Evolutionary conservation across 2,113 vertebrate genomes (phyloP).

Genomic region (Spea multiplicata): DNA sequence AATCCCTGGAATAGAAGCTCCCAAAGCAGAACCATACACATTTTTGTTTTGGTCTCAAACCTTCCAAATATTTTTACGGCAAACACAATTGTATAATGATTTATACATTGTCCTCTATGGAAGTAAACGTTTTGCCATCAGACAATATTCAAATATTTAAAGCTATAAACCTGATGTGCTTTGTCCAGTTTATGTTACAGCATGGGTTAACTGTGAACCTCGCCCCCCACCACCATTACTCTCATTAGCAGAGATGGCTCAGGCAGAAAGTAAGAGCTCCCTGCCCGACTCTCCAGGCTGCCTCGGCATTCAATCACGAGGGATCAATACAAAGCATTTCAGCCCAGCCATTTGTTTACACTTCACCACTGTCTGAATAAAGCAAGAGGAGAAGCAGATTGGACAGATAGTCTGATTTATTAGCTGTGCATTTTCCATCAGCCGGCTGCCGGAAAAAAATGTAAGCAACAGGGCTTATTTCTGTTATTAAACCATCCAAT

Average conservation of each 20-base stretch:
- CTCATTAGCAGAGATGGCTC: slow-evolving; percentile 27
- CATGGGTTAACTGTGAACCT: not conserved
- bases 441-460: slow-evolving; percentile 15
- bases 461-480: slow-evolving; percentile 3
- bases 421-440: slow-evolving; percentile 21
- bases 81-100: too few relatives aligned
- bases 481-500: slow-evolving; percentile 25
- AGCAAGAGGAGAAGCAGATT: slow-evolving; percentile 33
- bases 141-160: too few relatives aligned
- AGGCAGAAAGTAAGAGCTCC: slow-evolving; percentile 5
- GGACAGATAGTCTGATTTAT: slow-evolving; percentile 39
- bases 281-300: slow-evolving; percentile 7
- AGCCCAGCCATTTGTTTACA: slow-evolving; percentile 40
- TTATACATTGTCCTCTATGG: too few relatives aligned
- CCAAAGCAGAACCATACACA: too few relatives aligned
- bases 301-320: slow-evolving; percentile 30
- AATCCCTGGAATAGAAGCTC: too few relatives aligned
- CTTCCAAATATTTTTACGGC: too few relatives aligned
- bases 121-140: too few relatives aligned
- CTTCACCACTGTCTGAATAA: slow-evolving; percentile 32
- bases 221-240: not conserved
- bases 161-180: too few relatives aligned
- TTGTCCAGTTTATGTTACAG: too few relatives aligned
- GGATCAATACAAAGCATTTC: slow-evolving; percentile 35
- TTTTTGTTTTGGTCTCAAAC: too few relatives aligned